Evolutionary conservation across 2,113 vertebrate genomes (phyloP).

Genomic region (Ictalurus furcatus): DNA sequence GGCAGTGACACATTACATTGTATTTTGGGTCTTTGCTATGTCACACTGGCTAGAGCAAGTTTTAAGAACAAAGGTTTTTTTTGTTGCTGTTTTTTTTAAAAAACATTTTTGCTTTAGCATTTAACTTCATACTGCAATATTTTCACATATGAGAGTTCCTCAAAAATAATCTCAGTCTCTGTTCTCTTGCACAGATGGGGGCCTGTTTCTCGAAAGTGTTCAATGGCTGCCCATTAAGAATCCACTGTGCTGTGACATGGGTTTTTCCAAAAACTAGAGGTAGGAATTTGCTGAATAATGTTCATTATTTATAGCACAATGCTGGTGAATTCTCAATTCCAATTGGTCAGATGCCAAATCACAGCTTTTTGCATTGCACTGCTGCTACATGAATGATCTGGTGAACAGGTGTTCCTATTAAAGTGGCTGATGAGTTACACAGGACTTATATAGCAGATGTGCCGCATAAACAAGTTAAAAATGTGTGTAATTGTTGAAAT

Average conservation of each 20-base stretch:
- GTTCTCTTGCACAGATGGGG: constrained; percentile 76
- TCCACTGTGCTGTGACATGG: constrained; percentile 83
- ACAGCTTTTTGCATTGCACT: background rate
- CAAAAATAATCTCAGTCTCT: background rate
- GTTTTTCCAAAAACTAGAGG: constrained; percentile 84
- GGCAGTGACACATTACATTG: background rate
- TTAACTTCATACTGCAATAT: background rate
- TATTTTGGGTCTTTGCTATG: background rate
- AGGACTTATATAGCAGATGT: background rate
- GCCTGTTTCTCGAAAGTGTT: constrained; percentile 91
- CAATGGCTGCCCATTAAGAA: constrained; percentile 84
- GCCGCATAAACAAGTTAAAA: background rate
- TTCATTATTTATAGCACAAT: background rate
- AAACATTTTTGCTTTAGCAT: background rate
- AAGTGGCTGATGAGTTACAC: background rate
- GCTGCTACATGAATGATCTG: background rate
- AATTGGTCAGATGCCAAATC: background rate
- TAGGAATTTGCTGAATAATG: constrained; percentile 47
- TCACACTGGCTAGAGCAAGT: background rate
- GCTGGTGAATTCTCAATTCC: background rate
- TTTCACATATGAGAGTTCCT: background rate
- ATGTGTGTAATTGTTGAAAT: background rate
- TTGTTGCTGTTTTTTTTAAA: too few relatives aligned
- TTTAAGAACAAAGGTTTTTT: too few relatives aligned
- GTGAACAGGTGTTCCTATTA: background rate